Evolutionary conservation across 2,888 invertebrate species (phyloP).

Genomic region (Philereme transversata): DNA sequence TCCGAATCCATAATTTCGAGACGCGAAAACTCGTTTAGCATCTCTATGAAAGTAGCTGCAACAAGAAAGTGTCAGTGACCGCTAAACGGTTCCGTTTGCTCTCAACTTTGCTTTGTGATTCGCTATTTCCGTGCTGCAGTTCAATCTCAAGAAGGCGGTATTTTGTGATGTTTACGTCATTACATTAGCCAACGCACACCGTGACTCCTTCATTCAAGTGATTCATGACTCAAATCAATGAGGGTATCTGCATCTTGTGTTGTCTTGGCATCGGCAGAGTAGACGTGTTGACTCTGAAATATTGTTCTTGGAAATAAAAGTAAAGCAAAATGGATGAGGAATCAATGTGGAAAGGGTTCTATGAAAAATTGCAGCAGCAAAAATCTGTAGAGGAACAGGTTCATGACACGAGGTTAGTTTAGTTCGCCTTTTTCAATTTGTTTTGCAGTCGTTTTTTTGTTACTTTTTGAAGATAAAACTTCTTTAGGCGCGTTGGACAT

Average conservation of each 20-base stretch:
- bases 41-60: conserved; percentile 27
- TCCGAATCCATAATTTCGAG: conserved; percentile 30
- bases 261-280: conserved; percentile 30
- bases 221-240: conserved; percentile 59
- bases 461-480: too few species aligned
- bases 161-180: conserved; percentile 71
- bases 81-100: conserved; percentile 35
- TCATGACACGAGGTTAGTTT: conserved; percentile 86
- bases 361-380: conserved; percentile 86
- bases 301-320: conserved; percentile 12
- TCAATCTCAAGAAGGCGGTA: conserved; percentile 49
- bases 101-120: conserved; percentile 33
- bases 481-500: too few species aligned
- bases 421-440: too few species aligned
- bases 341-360: conserved; percentile 90
- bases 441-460: too few species aligned
- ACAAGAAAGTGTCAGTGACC: conserved; percentile 57
- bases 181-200: conserved; percentile 59
- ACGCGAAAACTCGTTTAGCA: conserved; percentile 27
- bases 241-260: conserved; percentile 56
- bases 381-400: conserved; percentile 85
- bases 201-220: conserved; percentile 65
- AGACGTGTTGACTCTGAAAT: conserved; percentile 16
- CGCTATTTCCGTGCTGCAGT: conserved; percentile 52
- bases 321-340: conserved; percentile 85